phyloP scores from a whole-genome alignment of 2,113 vertebrate species.

The Sapajus apella region DNA sequence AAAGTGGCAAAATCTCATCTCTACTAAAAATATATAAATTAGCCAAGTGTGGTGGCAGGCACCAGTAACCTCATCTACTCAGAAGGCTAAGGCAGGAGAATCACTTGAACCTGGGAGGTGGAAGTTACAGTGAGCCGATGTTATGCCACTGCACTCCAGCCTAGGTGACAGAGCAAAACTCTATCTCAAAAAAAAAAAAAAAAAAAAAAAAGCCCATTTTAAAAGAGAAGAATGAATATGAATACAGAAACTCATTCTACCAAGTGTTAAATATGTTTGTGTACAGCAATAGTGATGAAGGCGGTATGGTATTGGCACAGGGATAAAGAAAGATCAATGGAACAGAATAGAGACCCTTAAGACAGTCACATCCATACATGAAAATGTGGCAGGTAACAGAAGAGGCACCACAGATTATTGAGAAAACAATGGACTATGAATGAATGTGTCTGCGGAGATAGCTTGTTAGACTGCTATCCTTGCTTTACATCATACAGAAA shows the following conservation, averaged over 20 bases:
- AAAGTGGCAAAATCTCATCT: too few species aligned
- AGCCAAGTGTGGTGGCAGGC: too few species aligned
- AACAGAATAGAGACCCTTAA: not conserved
- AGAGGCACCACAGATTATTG: not conserved
- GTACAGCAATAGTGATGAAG: not conserved
- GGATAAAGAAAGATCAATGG: not conserved
- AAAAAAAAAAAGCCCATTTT: not conserved
- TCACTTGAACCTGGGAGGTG: too few species aligned
- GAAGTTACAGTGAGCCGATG: too few species aligned
- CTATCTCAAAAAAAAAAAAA: too few species aligned
- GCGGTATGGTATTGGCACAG: not conserved
- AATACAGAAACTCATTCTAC: slow-evolving; percentile 7
- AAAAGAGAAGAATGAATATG: not conserved
- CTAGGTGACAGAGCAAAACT: too few species aligned
- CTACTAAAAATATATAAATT: too few species aligned
- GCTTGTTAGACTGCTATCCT: not conserved
- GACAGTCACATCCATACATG: not conserved
- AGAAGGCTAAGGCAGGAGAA: too few species aligned
- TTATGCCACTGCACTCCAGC: too few species aligned
- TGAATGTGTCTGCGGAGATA: not conserved
- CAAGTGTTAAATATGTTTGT: not conserved
- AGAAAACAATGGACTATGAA: not conserved
- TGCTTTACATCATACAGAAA: not conserved
- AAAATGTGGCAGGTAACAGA: not conserved
- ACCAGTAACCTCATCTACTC: too few species aligned